Percentiles rank a stretch among this genome's conserved stretches.
These are phyloP conservation scores for Paracyclopina nana DNA, from an alignment of 1,140 invertebrate species.

Conservation along the genomic window DNA sequence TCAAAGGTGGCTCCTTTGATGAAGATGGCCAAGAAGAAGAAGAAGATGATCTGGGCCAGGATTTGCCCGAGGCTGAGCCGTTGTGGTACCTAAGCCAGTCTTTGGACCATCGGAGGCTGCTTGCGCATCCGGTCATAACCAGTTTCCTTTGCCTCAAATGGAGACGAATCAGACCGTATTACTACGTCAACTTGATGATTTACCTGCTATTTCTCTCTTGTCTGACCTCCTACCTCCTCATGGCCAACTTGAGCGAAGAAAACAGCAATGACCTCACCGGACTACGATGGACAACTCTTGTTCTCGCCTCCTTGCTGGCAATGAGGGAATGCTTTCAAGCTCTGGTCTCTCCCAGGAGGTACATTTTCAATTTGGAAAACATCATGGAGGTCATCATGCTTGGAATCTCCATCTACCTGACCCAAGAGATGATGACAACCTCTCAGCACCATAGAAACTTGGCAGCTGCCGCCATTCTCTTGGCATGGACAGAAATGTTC, in stretches of 20 bases:
- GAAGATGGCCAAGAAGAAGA: conserved; percentile 3
- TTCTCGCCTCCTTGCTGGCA: conserved; percentile 30
- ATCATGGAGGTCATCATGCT: conserved; percentile 4
- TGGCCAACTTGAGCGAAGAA: neutral
- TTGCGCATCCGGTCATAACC: conserved; percentile 54
- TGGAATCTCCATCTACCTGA: neutral
- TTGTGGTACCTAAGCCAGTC: conserved; percentile 14
- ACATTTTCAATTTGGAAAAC: conserved; percentile 27
- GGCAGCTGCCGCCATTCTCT: conserved; percentile 30
- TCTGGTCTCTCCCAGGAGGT: conserved; percentile 36
- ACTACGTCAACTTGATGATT: conserved; percentile 45
- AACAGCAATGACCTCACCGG: neutral
- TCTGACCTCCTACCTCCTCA: conserved; percentile 36
- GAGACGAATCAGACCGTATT: conserved; percentile 47
- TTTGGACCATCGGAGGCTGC: conserved; percentile 25
- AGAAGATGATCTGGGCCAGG: neutral
- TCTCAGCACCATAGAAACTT: neutral
- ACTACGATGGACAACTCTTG: conserved; percentile 21
- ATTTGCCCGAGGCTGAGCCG: conserved; percentile 11
- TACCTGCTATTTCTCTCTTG: conserved; percentile 45
- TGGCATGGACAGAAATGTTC: conserved; percentile 52
- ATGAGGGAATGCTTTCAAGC: conserved; percentile 46
- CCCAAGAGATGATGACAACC: neutral
- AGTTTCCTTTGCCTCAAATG: conserved; percentile 63
- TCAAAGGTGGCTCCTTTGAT: too few relatives aligned